Evolutionary conservation across 2,888 invertebrate genomes (phyloP), one percentile per base, ranked within the genome.

Genomic region (Volucella bombylans): DNA sequence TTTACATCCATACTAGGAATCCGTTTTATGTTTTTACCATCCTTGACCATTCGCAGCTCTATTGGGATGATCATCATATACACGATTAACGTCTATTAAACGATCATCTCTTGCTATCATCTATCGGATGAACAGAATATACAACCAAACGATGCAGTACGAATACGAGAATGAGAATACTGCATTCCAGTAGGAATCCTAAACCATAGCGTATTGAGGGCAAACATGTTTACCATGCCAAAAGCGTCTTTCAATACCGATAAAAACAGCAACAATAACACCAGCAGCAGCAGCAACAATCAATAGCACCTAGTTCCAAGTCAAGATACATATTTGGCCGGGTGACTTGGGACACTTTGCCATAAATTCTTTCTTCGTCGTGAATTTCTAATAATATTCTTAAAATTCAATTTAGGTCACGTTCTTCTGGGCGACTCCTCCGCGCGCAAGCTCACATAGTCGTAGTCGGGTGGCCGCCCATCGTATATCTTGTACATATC

Each of bases 171-270:
- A 31, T 18, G 38, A 38, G 18, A 59, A 18, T 47, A 55, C 38
- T 54, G 74, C 83, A 83, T 74, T 79, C 79, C 79, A 74, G n/a
- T 54, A 54, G 39, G 61, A 68, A 74, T 83, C 80, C 74, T 76
- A 74, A 74, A 80, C 74, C 61, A 31, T 31, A 31, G 54, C 59
- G 71, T 69, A 83, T 71, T 74, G 83, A 71, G 83, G 83, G 65
- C 83, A 83, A 71, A 39, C 69, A 83, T 83, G 74, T 74, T 83
- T 67, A 71, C 67, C 50, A 74, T 74, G 69, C 83, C 74, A 83
- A 79, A 79, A 79, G 71, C 41, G 49, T 55, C 45, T 18, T 12
- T 39, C 39, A 31, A 31, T 49, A 67, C 11, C 64, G 54, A 39
- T 54, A 38, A 1, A 59, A 10, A 12, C 59, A 41, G 43, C 57